These are phyloP conservation scores for Caligus rogercresseyi DNA, from an alignment of 1,140 invertebrate species.

Conservation along the genomic window DNA sequence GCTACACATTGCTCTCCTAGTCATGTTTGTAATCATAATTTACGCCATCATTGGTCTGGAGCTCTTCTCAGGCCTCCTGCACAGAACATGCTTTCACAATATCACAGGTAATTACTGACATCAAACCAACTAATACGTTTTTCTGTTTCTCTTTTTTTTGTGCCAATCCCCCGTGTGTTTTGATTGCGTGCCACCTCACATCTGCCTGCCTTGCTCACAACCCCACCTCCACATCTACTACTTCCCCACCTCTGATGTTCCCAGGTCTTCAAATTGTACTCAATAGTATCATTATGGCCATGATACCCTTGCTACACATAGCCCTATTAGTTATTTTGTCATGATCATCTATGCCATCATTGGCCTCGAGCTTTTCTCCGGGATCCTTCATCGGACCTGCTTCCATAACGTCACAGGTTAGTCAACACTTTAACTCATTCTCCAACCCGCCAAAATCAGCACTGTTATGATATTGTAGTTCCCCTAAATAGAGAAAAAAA, in stretches of 20 bases:
- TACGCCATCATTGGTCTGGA: constrained; percentile 98
- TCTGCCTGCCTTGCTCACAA: neutral
- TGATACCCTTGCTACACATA: constrained; percentile 97
- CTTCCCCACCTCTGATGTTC: constrained; percentile 24
- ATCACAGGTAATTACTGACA: constrained; percentile 37
- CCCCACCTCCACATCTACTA: neutral
- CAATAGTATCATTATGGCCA: constrained; percentile 97
- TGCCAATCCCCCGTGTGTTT: too few relatives aligned
- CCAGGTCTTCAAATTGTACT: constrained; percentile 96
- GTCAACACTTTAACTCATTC: neutral
- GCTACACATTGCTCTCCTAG: constrained; percentile 93
- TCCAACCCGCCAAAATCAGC: too few relatives aligned
- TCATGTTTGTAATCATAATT: constrained; percentile 99
- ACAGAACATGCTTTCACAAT: constrained; percentile 74
- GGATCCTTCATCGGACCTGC: constrained; percentile 87
- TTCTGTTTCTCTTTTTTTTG: too few relatives aligned
- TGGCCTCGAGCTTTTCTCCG: constrained; percentile 92
- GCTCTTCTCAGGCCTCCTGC: constrained; percentile 90
- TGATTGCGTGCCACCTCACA: neutral
- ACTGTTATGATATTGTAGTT: too few relatives aligned
- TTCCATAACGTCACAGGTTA: constrained; percentile 51
- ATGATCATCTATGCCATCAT: constrained; percentile 99
- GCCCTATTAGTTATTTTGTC: constrained; percentile 92
- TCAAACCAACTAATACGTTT: neutral
- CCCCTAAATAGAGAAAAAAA: too few relatives aligned